phyloP scores from a whole-genome alignment of 2,797 vertebrate species.

The Siniperca undulata region DNA sequence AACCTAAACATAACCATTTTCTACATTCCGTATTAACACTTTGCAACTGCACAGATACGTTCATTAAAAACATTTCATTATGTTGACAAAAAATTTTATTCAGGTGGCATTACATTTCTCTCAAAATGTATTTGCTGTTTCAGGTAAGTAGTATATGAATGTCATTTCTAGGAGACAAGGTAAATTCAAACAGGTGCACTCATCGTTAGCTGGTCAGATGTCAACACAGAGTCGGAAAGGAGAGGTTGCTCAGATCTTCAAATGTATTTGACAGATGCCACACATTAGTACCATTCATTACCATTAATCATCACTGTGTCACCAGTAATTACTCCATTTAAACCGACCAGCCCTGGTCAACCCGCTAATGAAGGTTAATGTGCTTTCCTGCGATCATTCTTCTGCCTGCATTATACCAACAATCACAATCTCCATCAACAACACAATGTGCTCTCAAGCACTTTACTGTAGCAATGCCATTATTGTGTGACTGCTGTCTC shows the following conservation, averaged over 20 bases:
- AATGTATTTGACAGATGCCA: constrained; percentile 68
- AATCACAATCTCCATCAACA: constrained; percentile 49
- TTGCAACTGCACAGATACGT: background rate
- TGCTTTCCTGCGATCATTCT: constrained; percentile 51
- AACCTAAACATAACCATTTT: background rate
- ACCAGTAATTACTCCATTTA: constrained; percentile 75
- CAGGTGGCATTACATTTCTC: background rate
- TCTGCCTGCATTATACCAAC: constrained; percentile 47
- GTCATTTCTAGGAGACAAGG: background rate
- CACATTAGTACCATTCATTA: constrained; percentile 66
- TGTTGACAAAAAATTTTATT: background rate
- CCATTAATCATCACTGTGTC: constrained; percentile 73
- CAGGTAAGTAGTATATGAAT: background rate
- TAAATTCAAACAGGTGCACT: constrained; percentile 8
- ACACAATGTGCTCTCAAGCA: constrained; percentile 19
- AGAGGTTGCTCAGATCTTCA: constrained; percentile 46
- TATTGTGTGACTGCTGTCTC: constrained; percentile 27
- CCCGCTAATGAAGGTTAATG: constrained; percentile 78
- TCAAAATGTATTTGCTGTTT: background rate
- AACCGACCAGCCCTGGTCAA: constrained; percentile 59
- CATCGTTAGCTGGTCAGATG: background rate
- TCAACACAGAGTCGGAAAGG: background rate
- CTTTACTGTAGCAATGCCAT: constrained; percentile 23
- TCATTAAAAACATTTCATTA: background rate
- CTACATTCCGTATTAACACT: background rate